Evolutionary conservation across 1,140 invertebrate species (phyloP), one percentile per base, ranked within the genome.

Genomic region (Campodea augens): DNA sequence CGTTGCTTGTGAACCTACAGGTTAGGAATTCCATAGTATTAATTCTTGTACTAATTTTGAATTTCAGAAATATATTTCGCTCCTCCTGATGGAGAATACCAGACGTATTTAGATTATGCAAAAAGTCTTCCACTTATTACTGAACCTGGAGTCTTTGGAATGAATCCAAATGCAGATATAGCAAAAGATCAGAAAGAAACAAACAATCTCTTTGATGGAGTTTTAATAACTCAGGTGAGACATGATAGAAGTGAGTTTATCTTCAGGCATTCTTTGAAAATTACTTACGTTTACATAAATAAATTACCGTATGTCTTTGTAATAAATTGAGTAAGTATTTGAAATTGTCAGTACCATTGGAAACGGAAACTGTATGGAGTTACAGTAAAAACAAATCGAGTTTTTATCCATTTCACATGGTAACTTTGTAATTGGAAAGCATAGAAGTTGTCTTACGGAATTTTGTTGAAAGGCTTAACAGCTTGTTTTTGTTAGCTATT

Each of bases 91-190:
- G 77, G 74, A 40, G 82, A 88, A 57, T 75, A 87, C 53, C 73
- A 82, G 1, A 68, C 71, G 5, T 90, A 81, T 61, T 56, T 92
- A 10, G 68, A 69, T 39, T 87, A 84, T 56, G 84, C 83, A 0
- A 75, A 72, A 22, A 70, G 70, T 13, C 63, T 95, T 49, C 89
- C 89, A 0, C 65, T 81, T 19, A 75, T 80, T 22, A 79, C 86
- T 0, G 71, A 75, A 38, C 87, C 90, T 0, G 74, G 77, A 52
- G 81, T 95, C 37, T 93, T 93, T 65, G 89, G 90, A 19, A 84
- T 96, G 75, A 76, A 96, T 60, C 72, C 81, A 46, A 95, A 95
- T 64, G 90, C 89, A 1, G 87, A 92, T 61, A 91, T 96, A 51
- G 81, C 83, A 50, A 93, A 91, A 66, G 87, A 95, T 59, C 81